phyloP scores from a whole-genome alignment of 2,113 vertebrate species.

The Callospermophilus lateralis region DNA sequence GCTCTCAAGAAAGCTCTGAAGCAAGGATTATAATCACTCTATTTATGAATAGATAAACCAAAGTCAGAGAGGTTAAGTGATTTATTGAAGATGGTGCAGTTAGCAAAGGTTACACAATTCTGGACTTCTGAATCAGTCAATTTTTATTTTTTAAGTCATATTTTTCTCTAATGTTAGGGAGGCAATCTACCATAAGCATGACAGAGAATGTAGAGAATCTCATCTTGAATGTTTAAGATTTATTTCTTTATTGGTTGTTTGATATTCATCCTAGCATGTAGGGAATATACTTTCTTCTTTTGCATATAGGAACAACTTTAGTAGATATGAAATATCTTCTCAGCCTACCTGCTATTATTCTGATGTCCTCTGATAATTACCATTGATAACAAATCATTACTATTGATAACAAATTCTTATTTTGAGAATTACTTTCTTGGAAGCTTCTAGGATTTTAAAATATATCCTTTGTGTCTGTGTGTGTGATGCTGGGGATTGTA shows the following conservation, averaged over 20 bases:
- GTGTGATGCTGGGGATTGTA: background rate
- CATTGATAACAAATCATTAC: background rate
- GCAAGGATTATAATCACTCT: conserved; percentile 9
- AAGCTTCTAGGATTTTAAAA: conserved; percentile 38
- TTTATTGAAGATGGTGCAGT: background rate
- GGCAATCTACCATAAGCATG: background rate
- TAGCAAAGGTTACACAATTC: background rate
- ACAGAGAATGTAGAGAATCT: background rate
- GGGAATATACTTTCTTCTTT: background rate
- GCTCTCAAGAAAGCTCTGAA: conserved; percentile 35
- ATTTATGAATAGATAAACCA: conserved; percentile 29
- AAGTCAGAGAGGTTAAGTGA: conserved; percentile 46
- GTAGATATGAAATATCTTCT: conserved; percentile 1
- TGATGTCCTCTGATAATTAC: background rate
- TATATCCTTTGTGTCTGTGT: background rate
- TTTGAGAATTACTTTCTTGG: background rate
- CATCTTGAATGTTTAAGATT: background rate
- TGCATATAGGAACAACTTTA: background rate
- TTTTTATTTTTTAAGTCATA: background rate
- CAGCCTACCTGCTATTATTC: background rate
- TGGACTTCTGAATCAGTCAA: background rate
- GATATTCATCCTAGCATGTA: background rate
- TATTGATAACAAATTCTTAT: background rate
- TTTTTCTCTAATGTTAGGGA: background rate
- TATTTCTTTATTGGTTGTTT: background rate